phyloP scores from a whole-genome alignment of 2,797 vertebrate genomes.

The Phrynocephalus vlangalii region DNA sequence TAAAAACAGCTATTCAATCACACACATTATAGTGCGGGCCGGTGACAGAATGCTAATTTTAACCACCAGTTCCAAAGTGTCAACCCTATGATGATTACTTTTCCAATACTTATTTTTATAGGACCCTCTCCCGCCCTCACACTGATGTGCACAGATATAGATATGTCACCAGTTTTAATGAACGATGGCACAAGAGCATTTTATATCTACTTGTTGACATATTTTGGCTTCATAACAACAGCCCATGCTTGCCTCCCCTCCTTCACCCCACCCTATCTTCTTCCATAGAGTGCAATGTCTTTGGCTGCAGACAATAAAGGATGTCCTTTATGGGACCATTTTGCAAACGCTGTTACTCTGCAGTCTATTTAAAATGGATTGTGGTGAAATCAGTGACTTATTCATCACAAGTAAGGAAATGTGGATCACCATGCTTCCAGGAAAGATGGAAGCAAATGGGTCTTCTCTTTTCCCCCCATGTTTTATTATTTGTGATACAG shows the following conservation, averaged over 20 bases:
- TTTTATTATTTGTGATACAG: no score
- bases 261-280: not conserved
- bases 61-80: constrained; percentile 36
- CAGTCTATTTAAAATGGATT: constrained; percentile 29
- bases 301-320: constrained; percentile 26
- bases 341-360: constrained; percentile 34
- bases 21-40: constrained; percentile 10
- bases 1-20: constrained; percentile 45
- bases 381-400: constrained; percentile 20
- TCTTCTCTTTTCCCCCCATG: not conserved
- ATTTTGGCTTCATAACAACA: not conserved
- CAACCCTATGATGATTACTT: constrained; percentile 54
- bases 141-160: constrained; percentile 39
- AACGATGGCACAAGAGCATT: constrained; percentile 33
- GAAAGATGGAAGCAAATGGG: not conserved
- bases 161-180: constrained; percentile 39
- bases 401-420: not conserved
- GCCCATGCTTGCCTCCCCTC: not conserved
- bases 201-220: constrained; percentile 49
- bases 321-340: constrained; percentile 38
- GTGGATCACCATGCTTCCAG: not conserved
- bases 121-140: not conserved
- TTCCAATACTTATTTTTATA: constrained; percentile 44
- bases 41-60: constrained; percentile 56
- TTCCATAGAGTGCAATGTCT: constrained; percentile 35